These are phyloP conservation scores for Centroberyx gerrardi DNA, from an alignment of 2,797 vertebrate genomes.

Conservation along the genomic window DNA sequence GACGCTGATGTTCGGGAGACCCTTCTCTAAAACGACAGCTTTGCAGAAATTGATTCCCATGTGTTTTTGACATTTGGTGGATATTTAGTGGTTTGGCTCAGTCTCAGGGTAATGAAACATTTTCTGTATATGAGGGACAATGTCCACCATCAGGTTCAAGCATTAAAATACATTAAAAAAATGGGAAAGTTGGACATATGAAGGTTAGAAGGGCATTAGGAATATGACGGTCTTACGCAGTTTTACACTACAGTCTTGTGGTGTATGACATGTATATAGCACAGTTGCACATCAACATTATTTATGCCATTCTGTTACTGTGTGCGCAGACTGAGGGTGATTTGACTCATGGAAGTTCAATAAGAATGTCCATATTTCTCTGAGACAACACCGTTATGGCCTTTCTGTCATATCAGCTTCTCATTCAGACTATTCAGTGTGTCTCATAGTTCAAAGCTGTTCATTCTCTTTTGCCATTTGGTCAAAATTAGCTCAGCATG, in stretches of 20 bases:
- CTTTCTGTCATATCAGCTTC: constrained; percentile 20
- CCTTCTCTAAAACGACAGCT: constrained; percentile 18
- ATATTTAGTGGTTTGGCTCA: constrained; percentile 22
- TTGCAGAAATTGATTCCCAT: constrained; percentile 26
- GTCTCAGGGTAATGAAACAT: constrained; percentile 18
- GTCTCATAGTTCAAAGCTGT: constrained; percentile 12
- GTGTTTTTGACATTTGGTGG: constrained; percentile 45
- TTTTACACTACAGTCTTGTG: constrained; percentile 10
- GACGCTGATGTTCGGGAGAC: constrained; percentile 60
- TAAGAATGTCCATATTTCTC: constrained; percentile 28
- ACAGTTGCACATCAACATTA: neutral
- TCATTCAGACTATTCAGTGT: constrained; percentile 10
- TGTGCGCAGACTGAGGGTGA: neutral
- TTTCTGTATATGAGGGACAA: constrained; percentile 2
- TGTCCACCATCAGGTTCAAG: constrained; percentile 21
- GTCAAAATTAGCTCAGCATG: neutral
- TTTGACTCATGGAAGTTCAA: constrained; percentile 5
- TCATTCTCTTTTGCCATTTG: constrained; percentile 21
- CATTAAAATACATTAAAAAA: constrained; percentile 38
- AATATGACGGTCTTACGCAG: constrained; percentile 22
- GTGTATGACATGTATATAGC: constrained; percentile 12
- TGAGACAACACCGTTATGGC: constrained; percentile 28
- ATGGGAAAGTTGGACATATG: constrained; percentile 33
- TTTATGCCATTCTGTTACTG: constrained; percentile 8
- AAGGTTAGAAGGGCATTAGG: constrained; percentile 1